These are phyloP conservation scores for Caenorhabditis wallacei DNA, from an alignment of 2,888 invertebrate genomes.

Conservation along the genomic window DNA sequence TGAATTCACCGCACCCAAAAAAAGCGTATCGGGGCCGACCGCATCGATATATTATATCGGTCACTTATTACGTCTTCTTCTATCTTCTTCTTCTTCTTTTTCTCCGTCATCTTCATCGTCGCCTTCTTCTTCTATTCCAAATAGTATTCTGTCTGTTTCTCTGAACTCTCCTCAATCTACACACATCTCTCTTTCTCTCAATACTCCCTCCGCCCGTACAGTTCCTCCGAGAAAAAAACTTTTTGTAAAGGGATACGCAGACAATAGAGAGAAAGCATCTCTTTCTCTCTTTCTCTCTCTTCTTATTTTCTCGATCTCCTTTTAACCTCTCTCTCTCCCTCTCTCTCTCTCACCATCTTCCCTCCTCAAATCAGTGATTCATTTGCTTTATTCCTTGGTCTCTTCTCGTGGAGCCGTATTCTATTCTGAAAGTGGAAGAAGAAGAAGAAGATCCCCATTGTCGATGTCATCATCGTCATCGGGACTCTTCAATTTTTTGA, in stretches of 20 bases:
- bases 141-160: not conserved
- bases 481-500: constrained; percentile 46
- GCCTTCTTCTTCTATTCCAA: not conserved
- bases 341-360: not conserved
- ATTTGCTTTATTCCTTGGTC: too few relatives aligned
- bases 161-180: not conserved
- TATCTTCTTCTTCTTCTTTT: constrained; percentile 3
- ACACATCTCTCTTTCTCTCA: not conserved
- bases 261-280: constrained; percentile 2
- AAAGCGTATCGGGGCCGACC: too few relatives aligned
- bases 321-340: not conserved
- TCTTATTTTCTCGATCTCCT: constrained; percentile 1
- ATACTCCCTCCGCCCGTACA: not conserved
- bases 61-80: constrained; percentile 33
- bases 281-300: not conserved
- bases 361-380: not conserved
- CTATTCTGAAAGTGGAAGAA: too few relatives aligned
- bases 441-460: not conserved
- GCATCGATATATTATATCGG: constrained; percentile 24
- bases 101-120: not conserved
- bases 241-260: constrained; percentile 22
- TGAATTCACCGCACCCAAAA: too few relatives aligned
- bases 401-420: too few relatives aligned
- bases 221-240: constrained; percentile 12
- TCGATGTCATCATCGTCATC: constrained; percentile 34